A percentile compares a stretch with the other conserved stretches of the same genome.
Evolutionary conservation across 2,888 invertebrate genomes (phyloP).

Genomic region (Keiferia lycopersicella): DNA sequence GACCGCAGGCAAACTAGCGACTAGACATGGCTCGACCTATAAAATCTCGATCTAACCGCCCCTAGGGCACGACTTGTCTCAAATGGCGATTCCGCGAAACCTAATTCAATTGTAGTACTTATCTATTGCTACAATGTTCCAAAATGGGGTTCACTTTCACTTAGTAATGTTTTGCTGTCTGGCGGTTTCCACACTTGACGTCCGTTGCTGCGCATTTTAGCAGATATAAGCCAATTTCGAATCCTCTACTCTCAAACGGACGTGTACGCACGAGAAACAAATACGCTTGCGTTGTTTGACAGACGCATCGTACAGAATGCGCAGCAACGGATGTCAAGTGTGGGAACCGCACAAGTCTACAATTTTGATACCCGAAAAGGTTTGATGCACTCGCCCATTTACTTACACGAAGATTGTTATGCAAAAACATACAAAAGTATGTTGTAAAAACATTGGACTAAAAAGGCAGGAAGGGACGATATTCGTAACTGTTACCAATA

Average conservation of each 20-base stretch:
- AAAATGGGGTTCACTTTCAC: constrained; percentile 23
- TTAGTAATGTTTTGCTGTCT: constrained; percentile 5
- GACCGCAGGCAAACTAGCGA: constrained; percentile 61
- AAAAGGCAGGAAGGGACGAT: constrained; percentile 17
- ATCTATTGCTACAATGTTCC: constrained; percentile 35
- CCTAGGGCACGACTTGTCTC: constrained; percentile 52
- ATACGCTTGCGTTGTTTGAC: too few species aligned
- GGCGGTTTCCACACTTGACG: too few species aligned
- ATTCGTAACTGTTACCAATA: not conserved
- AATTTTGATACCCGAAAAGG: not conserved
- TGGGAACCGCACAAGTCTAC: too few species aligned
- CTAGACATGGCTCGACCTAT: constrained; percentile 41
- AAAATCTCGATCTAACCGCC: constrained; percentile 59
- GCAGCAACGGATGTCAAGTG: too few species aligned
- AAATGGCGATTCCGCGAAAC: constrained; percentile 49
- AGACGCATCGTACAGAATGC: too few species aligned
- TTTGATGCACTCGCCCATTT: not conserved
- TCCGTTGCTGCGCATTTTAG: too few species aligned
- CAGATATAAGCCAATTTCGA: too few species aligned
- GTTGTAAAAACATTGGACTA: not conserved
- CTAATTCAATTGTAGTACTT: constrained; percentile 38
- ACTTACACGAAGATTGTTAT: not conserved
- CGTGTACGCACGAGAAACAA: too few species aligned
- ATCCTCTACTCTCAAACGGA: too few species aligned
- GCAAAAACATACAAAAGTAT: not conserved